Conservation (phyloP, 1,140 invertebrate species). For the Drosophila persimilis region DNA sequence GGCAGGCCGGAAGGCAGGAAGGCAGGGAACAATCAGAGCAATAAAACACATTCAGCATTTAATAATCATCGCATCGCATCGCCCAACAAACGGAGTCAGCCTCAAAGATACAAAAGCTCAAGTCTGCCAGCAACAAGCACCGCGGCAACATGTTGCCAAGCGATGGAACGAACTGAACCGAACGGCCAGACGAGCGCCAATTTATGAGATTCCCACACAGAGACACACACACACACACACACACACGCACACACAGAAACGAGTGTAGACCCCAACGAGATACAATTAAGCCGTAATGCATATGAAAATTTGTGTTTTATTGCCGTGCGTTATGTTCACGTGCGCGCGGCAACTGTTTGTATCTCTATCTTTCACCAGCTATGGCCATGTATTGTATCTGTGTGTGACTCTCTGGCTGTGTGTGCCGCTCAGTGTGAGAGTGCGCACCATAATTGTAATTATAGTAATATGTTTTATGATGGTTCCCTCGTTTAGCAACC, state of each 20-base stretch:
- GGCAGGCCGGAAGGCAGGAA: constrained; percentile 14
- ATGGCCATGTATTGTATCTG: constrained; percentile 6
- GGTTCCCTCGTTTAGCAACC: constrained; percentile 77
- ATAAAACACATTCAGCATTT: constrained; percentile 79
- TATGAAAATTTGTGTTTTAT: constrained; percentile 76
- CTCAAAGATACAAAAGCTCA: constrained; percentile 31
- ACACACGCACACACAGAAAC: constrained; percentile 5
- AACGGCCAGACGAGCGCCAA: constrained; percentile 34
- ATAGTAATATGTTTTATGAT: constrained; percentile 82
- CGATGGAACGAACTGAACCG: constrained; percentile 28
- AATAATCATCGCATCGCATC: constrained; percentile 50
- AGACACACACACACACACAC: constrained; percentile 30
- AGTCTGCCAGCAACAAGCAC: constrained; percentile 15
- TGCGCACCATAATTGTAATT: constrained; percentile 79
- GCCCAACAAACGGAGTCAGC: constrained; percentile 34
- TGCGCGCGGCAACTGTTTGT: constrained; percentile 63
- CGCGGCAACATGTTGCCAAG: constrained; percentile 54
- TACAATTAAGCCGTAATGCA: constrained; percentile 78
- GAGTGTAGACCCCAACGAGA: constrained; percentile 33
- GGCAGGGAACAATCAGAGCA: constrained; percentile 72
- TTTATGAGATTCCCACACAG: constrained; percentile 62
- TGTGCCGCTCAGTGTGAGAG: constrained; percentile 31
- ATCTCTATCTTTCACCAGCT: constrained; percentile 27
- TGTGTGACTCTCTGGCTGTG: constrained; percentile 23
- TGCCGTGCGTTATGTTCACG: constrained; percentile 74